Conservation (phyloP, 1,140 invertebrate species). For the Papilio aristodemus region DNA sequence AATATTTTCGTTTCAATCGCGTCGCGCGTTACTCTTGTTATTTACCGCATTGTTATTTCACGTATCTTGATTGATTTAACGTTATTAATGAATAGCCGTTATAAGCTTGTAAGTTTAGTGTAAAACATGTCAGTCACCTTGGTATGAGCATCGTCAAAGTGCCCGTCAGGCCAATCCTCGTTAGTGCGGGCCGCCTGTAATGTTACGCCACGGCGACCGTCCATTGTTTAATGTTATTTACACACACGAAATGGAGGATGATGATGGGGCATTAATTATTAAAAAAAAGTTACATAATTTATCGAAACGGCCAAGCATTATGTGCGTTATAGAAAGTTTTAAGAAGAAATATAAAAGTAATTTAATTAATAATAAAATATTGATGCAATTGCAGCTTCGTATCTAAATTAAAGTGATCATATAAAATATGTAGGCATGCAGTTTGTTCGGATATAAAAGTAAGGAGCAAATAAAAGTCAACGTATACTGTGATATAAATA, state of each 20-base stretch:
- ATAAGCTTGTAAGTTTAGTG: slow-evolving; percentile 38
- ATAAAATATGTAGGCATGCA: slow-evolving; percentile 2
- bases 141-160: slow-evolving; percentile 71
- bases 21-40: too few relatives aligned
- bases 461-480: slow-evolving; percentile 68
- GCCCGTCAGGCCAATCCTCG: slow-evolving; percentile 69
- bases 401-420: neutral
- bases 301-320: neutral
- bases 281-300: neutral
- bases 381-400: neutral
- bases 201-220: slow-evolving; percentile 58
- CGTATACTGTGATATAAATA: slow-evolving; percentile 61
- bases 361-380: neutral
- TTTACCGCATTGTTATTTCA: neutral
- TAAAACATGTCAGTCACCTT: slow-evolving; percentile 70
- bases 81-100: neutral
- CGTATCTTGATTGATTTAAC: neutral
- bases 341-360: neutral
- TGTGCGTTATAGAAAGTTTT: neutral
- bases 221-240: slow-evolving; percentile 75
- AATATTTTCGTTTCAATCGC: neutral
- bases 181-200: slow-evolving; percentile 70
- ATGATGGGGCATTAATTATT: slow-evolving; percentile 26
- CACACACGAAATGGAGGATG: slow-evolving; percentile 64
- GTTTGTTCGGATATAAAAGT: neutral